phyloP scores from a whole-genome alignment of 2,113 vertebrate species.

The Catharus minimus region DNA sequence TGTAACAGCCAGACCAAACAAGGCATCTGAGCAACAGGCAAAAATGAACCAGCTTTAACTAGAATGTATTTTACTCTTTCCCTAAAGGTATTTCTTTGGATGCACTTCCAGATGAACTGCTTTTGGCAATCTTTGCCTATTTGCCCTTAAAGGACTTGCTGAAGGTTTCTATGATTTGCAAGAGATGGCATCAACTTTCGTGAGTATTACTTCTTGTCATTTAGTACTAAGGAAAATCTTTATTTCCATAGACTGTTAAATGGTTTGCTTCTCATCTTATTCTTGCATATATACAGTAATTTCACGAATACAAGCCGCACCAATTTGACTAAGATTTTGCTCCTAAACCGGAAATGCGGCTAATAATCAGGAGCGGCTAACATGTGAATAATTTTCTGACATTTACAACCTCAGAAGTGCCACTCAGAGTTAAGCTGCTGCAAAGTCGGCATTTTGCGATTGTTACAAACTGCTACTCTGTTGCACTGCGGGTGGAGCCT shows the following conservation, averaged over 20 bases:
- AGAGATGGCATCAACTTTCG: constrained; percentile 86
- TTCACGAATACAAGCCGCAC: too few relatives aligned
- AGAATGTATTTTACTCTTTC: background rate
- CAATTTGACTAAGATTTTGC: too few relatives aligned
- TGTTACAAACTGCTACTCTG: too few relatives aligned
- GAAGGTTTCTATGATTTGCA: constrained; percentile 77
- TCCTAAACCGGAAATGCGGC: too few relatives aligned
- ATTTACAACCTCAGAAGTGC: too few relatives aligned
- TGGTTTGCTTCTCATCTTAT: background rate
- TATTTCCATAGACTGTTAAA: background rate
- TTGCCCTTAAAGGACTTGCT: constrained; percentile 85
- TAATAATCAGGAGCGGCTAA: too few relatives aligned
- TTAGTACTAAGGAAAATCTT: background rate
- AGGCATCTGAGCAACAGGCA: background rate
- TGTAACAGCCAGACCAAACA: background rate
- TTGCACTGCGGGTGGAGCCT: too few relatives aligned
- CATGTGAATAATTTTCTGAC: too few relatives aligned
- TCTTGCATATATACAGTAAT: background rate
- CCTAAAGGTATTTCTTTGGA: constrained; percentile 83
- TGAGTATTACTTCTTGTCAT: constrained; percentile 69
- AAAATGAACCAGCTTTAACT: background rate
- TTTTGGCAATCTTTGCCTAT: constrained; percentile 82
- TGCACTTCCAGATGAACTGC: constrained; percentile 88
- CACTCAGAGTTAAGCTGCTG: too few relatives aligned
- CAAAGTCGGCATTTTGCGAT: too few relatives aligned